These are phyloP conservation scores for Samia ricini DNA, from an alignment of 1,140 invertebrate species.

Conservation along the genomic window DNA sequence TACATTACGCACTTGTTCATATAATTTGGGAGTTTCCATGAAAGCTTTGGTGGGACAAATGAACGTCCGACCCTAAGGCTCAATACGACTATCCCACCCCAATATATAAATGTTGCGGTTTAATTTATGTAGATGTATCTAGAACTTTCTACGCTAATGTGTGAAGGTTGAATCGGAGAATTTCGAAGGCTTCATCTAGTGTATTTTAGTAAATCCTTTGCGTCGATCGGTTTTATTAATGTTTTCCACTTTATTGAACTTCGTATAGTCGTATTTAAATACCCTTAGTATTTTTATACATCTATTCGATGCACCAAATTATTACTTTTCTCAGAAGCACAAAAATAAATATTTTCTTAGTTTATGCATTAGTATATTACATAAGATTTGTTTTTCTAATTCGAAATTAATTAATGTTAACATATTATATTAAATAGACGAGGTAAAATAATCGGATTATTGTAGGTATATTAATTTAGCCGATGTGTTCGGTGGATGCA, in stretches of 20 bases:
- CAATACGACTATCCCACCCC: conserved; percentile 39
- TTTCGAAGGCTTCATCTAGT: neutral
- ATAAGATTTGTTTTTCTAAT: conserved; percentile 17
- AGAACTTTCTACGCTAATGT: conserved; percentile 19
- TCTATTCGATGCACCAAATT: too few relatives aligned
- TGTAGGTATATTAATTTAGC: neutral
- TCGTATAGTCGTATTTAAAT: too few relatives aligned
- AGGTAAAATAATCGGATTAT: conserved; percentile 28
- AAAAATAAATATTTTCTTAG: too few relatives aligned
- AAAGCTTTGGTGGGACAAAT: conserved; percentile 46
- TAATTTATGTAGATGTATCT: conserved; percentile 33
- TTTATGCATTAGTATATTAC: too few relatives aligned
- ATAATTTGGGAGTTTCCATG: conserved; percentile 52
- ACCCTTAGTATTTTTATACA: too few relatives aligned
- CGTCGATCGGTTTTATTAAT: too few relatives aligned
- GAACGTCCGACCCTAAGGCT: conserved; percentile 38
- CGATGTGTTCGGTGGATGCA: neutral
- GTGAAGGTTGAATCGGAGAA: neutral
- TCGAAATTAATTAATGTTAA: conserved; percentile 23
- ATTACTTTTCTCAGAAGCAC: too few relatives aligned
- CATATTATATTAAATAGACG: conserved; percentile 14
- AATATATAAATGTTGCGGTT: conserved; percentile 50
- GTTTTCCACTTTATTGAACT: too few relatives aligned
- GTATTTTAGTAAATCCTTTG: neutral
- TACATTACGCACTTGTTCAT: conserved; percentile 61